These are phyloP conservation scores for Alethe diademata DNA, from an alignment of 2,113 vertebrate species.

Conservation along the genomic window DNA sequence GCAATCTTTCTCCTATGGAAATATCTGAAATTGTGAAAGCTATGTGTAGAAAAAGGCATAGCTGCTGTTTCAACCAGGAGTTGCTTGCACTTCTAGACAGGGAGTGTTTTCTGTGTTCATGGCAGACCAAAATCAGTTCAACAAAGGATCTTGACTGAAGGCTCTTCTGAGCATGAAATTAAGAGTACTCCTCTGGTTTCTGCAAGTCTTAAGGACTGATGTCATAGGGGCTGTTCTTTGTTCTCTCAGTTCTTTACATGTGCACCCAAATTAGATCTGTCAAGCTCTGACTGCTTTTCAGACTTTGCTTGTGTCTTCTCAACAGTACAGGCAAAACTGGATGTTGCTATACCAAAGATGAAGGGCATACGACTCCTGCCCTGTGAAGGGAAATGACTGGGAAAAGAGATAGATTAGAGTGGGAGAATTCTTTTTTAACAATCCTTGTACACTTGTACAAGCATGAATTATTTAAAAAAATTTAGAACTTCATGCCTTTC, in stretches of 20 bases:
- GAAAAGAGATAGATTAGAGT: not conserved
- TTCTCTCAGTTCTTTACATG: not conserved
- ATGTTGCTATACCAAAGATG: not conserved
- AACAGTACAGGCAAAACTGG: not conserved
- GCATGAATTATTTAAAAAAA: not conserved
- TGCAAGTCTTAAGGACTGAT: not conserved
- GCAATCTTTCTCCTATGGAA: not conserved
- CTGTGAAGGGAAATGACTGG: fast-evolving
- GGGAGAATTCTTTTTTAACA: not conserved
- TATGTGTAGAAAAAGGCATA: not conserved
- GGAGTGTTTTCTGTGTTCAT: not conserved
- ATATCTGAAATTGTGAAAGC: not conserved
- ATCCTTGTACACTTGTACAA: not conserved
- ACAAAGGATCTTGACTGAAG: not conserved
- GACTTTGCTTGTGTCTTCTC: not conserved
- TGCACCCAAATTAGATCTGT: not conserved
- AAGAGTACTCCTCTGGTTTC: not conserved
- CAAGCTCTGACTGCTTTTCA: not conserved
- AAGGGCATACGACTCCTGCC: fast-evolving
- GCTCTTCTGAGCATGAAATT: not conserved
- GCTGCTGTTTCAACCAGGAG: not conserved
- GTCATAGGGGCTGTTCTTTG: fast-evolving
- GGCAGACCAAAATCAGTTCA: not conserved
- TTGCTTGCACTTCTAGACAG: not conserved
- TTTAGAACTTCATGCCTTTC: not conserved